A percentile compares a stretch with the other conserved stretches of the same genome.
These are phyloP conservation scores for Enteromius mattozi DNA, from an alignment of 2,797 vertebrate species.

Conservation along the genomic window DNA sequence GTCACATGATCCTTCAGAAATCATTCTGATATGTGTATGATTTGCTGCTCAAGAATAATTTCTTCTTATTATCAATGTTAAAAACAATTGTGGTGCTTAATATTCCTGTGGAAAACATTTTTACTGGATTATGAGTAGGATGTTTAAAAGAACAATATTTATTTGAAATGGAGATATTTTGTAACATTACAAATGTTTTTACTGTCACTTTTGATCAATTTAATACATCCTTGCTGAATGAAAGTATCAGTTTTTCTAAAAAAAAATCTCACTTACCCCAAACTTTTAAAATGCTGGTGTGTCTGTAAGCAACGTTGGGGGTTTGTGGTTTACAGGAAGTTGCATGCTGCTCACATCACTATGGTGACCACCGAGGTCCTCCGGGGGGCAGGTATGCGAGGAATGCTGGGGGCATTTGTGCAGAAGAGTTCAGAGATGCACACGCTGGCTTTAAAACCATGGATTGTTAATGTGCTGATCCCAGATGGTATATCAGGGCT, in stretches of 20 bases:
- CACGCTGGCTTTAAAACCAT: not conserved
- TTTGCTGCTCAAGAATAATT: not conserved
- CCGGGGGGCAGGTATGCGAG: slow-evolving; percentile 44
- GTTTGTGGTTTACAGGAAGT: slow-evolving; percentile 23
- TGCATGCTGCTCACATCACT: slow-evolving; percentile 35
- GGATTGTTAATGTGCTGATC: slow-evolving; percentile 14
- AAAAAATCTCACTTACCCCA: not conserved
- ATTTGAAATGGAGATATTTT: not conserved
- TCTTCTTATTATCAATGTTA: too few relatives aligned
- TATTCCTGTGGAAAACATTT: not conserved
- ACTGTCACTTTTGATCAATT: not conserved
- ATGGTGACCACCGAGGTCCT: slow-evolving; percentile 45
- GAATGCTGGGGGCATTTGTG: slow-evolving; percentile 47
- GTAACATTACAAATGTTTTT: not conserved
- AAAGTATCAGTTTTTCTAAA: not conserved
- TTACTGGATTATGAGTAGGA: not conserved
- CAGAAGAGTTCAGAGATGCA: slow-evolving; percentile 14
- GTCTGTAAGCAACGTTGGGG: not conserved
- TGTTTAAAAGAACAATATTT: too few relatives aligned
- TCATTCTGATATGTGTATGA: not conserved
- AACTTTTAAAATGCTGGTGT: not conserved
- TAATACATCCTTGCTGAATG: not conserved
- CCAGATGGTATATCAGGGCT: not conserved
- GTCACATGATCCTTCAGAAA: not conserved
- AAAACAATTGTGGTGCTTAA: too few relatives aligned